These are phyloP conservation scores for Isotomurus palustris DNA, from an alignment of 2,888 invertebrate genomes.

Conservation along the genomic window DNA sequence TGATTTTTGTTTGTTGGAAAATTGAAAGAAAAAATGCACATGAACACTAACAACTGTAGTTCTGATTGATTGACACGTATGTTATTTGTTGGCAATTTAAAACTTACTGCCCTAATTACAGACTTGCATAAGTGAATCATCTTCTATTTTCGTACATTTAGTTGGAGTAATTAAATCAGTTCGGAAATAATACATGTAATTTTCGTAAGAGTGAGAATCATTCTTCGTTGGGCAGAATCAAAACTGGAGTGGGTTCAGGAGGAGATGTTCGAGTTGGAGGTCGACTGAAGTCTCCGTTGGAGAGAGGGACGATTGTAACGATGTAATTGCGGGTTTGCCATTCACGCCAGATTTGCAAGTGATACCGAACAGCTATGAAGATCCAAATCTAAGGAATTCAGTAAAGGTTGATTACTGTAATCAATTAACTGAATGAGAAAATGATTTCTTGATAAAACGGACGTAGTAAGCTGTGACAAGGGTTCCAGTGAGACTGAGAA, in stretches of 20 bases:
- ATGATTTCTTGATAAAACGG: background rate
- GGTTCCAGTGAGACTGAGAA: slow-evolving; percentile 42
- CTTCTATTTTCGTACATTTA: too few species aligned
- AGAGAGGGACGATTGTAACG: slow-evolving; percentile 41
- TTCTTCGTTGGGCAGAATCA: background rate
- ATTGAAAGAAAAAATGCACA: too few species aligned
- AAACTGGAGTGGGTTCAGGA: background rate
- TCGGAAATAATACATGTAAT: background rate
- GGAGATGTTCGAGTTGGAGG: slow-evolving; percentile 21
- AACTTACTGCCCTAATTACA: too few species aligned
- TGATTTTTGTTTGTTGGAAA: too few species aligned
- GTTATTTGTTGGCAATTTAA: too few species aligned
- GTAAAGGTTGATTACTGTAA: too few species aligned
- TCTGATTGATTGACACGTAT: too few species aligned
- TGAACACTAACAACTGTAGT: too few species aligned
- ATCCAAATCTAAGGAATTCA: slow-evolving; percentile 35
- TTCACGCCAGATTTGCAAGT: slow-evolving; percentile 42
- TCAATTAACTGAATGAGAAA: background rate
- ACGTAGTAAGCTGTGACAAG: slow-evolving; percentile 41
- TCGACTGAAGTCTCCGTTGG: slow-evolving; percentile 27
- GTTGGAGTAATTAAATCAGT: too few species aligned
- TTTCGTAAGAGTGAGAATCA: background rate
- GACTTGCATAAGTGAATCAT: too few species aligned
- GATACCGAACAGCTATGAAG: slow-evolving; percentile 42
- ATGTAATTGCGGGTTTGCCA: slow-evolving; percentile 43